Percentiles rank a stretch among this genome's conserved stretches.
phyloP scores from a whole-genome alignment of 1,140 invertebrate genomes.

The Drosophila simulans region DNA sequence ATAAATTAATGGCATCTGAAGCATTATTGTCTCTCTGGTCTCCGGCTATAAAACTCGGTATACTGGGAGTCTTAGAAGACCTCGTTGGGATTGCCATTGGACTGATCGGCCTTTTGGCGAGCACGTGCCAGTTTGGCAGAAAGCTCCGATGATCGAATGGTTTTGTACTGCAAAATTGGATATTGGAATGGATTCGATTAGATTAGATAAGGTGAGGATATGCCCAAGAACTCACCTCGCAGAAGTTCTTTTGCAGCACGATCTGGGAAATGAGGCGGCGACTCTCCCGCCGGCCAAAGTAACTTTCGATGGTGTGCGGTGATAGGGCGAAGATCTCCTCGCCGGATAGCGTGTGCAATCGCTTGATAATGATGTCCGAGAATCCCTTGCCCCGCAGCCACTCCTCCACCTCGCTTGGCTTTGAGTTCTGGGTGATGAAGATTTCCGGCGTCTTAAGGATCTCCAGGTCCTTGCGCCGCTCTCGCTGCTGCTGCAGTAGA shows the following conservation, averaged over 20 bases:
- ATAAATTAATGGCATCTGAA: slow-evolving; percentile 55
- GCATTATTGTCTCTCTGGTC: neutral
- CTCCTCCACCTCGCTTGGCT: slow-evolving; percentile 88
- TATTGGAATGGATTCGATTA: neutral
- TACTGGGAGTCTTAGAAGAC: slow-evolving; percentile 56
- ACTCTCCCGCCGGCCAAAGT: slow-evolving; percentile 90
- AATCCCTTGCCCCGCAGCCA: slow-evolving; percentile 93
- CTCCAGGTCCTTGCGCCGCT: slow-evolving; percentile 86
- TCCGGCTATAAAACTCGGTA: neutral
- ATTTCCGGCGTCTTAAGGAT: slow-evolving; percentile 90
- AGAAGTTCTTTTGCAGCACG: slow-evolving; percentile 90
- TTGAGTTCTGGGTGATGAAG: slow-evolving; percentile 89
- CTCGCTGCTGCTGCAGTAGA: slow-evolving; percentile 86
- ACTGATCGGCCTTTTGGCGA: slow-evolving; percentile 87
- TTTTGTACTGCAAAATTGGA: slow-evolving; percentile 87
- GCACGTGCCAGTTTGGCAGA: slow-evolving; percentile 88
- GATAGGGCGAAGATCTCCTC: slow-evolving; percentile 89
- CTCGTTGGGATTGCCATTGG: slow-evolving; percentile 60
- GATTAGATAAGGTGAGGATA: neutral
- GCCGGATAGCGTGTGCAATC: slow-evolving; percentile 88
- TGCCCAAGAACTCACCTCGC: slow-evolving; percentile 87
- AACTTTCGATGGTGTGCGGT: slow-evolving; percentile 88
- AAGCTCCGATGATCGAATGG: slow-evolving; percentile 88
- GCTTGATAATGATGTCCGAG: slow-evolving; percentile 87
- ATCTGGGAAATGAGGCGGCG: slow-evolving; percentile 90